These are phyloP conservation scores for Acronicta aceris DNA, from an alignment of 2,888 invertebrate genomes.

Conservation along the genomic window DNA sequence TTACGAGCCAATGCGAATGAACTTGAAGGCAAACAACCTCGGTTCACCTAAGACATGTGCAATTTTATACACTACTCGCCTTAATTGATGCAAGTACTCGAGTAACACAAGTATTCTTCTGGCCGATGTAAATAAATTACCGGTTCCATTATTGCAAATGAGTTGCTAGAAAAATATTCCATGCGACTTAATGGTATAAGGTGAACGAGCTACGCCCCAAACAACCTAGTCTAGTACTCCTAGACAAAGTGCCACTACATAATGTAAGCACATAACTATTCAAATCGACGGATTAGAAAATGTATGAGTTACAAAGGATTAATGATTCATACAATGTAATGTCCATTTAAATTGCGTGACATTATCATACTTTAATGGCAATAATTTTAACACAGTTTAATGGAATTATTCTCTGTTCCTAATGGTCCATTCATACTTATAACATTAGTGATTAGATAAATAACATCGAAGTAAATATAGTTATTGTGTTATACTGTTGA, in stretches of 20 bases:
- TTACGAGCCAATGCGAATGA: constrained; percentile 59
- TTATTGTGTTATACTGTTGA: too few species aligned
- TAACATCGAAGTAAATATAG: too few species aligned
- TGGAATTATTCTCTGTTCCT: constrained; percentile 6
- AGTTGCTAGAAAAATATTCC: constrained; percentile 45
- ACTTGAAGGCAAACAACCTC: constrained; percentile 61
- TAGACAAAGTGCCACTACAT: constrained; percentile 9
- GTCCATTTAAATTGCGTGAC: constrained; percentile 37
- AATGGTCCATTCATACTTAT: neutral
- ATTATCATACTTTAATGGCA: constrained; percentile 33
- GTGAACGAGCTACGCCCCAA: constrained; percentile 25
- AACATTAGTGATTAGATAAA: too few species aligned
- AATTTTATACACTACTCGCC: constrained; percentile 21
- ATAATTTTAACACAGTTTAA: constrained; percentile 21
- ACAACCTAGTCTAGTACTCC: neutral
- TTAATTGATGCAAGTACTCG: constrained; percentile 16
- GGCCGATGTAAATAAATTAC: constrained; percentile 11
- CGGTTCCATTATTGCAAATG: constrained; percentile 35
- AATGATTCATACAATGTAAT: constrained; percentile 32
- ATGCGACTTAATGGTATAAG: constrained; percentile 14
- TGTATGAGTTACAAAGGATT: constrained; percentile 35
- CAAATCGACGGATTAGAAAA: constrained; percentile 26
- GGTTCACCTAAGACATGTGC: constrained; percentile 32
- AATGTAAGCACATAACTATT: constrained; percentile 40
- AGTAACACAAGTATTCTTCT: constrained; percentile 9